These are phyloP conservation scores for Petrolisthes cinctipes DNA, from an alignment of 2,888 invertebrate genomes.

Conservation along the genomic window DNA sequence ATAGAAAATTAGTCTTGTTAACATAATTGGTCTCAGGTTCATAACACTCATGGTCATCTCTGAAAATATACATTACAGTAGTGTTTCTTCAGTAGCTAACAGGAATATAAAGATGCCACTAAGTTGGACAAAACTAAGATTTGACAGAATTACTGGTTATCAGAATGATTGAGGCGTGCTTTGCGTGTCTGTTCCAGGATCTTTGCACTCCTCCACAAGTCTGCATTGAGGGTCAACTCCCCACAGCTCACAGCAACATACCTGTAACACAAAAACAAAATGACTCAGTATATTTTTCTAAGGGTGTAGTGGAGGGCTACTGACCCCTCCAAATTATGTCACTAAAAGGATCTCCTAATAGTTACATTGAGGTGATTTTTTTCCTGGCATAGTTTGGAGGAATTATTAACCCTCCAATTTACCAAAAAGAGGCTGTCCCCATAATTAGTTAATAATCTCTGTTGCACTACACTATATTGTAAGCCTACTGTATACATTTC, in stretches of 20 bases:
- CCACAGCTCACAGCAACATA: conserved; percentile 56
- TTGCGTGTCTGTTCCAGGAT: conserved; percentile 44
- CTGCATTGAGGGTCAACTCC: conserved; percentile 34
- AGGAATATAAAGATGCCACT: too few species aligned
- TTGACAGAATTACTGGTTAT: neutral
- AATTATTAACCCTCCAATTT: neutral
- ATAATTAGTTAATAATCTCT: too few species aligned
- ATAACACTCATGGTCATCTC: too few species aligned
- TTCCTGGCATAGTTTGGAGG: neutral
- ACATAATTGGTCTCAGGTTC: too few species aligned
- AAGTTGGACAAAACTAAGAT: too few species aligned
- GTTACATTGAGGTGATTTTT: neutral
- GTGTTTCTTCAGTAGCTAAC: too few species aligned
- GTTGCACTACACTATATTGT: neutral
- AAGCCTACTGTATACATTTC: neutral
- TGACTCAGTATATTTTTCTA: neutral
- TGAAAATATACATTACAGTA: too few species aligned
- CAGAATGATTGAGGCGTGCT: neutral
- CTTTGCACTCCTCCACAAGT: conserved; percentile 56
- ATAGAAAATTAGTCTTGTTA: too few species aligned
- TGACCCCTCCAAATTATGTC: too few species aligned
- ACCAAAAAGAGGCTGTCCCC: too few species aligned
- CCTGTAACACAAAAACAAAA: conserved; percentile 32
- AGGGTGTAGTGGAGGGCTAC: neutral
- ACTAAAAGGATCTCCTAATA: too few species aligned